These are phyloP conservation scores for Dendrolimus kikuchii DNA, from an alignment of 1,140 invertebrate genomes.

Conservation along the genomic window DNA sequence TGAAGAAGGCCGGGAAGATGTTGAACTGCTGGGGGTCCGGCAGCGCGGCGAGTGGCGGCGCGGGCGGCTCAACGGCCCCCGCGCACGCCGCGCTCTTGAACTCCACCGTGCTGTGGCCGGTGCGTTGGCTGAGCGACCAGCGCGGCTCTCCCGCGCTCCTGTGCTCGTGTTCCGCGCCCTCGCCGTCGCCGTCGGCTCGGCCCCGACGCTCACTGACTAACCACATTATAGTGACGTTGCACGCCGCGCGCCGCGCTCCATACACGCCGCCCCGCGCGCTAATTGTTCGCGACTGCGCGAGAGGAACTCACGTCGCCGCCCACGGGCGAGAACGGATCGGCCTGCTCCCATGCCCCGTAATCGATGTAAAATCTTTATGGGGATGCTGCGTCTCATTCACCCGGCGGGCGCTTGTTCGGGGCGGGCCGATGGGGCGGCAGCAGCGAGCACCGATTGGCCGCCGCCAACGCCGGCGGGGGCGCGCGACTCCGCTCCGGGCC, in stretches of 20 bases:
- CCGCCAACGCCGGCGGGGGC: slow-evolving; percentile 6
- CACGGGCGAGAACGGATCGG: slow-evolving; percentile 53
- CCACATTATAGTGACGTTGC: slow-evolving; percentile 66
- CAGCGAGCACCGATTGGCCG: slow-evolving; percentile 10
- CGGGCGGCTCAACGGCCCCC: slow-evolving; percentile 75
- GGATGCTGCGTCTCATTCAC: slow-evolving; percentile 60
- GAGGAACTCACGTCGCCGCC: slow-evolving; percentile 45
- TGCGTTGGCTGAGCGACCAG: slow-evolving; percentile 53
- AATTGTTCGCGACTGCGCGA: slow-evolving; percentile 69
- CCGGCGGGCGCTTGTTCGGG: slow-evolving; percentile 40
- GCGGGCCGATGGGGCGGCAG: slow-evolving; percentile 20
- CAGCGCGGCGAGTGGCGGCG: slow-evolving; percentile 71
- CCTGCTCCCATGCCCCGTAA: slow-evolving; percentile 47
- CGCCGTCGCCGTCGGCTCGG: slow-evolving; percentile 55
- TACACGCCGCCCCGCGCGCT: slow-evolving; percentile 55
- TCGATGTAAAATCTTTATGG: slow-evolving; percentile 65
- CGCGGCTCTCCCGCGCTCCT: slow-evolving; percentile 49
- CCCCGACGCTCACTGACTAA: slow-evolving; percentile 68
- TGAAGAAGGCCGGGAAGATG: slow-evolving; percentile 91
- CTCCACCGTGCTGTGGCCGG: slow-evolving; percentile 70
- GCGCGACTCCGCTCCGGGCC: slow-evolving; percentile 36
- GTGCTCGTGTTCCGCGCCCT: slow-evolving; percentile 45
- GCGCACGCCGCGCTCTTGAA: slow-evolving; percentile 71
- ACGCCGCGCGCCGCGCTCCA: slow-evolving; percentile 23
- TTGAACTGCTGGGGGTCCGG: slow-evolving; percentile 86